Evolutionary conservation across 1,140 invertebrate species (phyloP).

Genomic region (Lethocerus indicus): DNA sequence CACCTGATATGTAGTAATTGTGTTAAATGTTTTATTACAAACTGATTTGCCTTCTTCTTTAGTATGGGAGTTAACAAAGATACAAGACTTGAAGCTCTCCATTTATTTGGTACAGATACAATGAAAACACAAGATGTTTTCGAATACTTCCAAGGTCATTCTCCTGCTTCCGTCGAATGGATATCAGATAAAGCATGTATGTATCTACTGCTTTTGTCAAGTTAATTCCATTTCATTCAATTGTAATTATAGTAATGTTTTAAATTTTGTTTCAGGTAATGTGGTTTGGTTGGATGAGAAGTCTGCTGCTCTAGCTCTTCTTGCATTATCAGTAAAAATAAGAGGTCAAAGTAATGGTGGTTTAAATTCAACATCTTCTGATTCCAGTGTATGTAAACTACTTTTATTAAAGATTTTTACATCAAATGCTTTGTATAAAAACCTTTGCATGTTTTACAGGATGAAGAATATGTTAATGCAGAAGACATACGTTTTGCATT

Average conservation of each 20-base stretch:
- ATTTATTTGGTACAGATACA: constrained; percentile 53
- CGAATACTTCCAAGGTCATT: constrained; percentile 55
- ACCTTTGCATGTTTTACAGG: constrained; percentile 2
- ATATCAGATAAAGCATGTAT: constrained; percentile 63
- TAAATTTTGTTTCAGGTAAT: constrained; percentile 43
- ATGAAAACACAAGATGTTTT: constrained; percentile 63
- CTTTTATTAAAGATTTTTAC: constrained; percentile 11
- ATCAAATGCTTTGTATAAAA: not conserved
- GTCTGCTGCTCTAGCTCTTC: constrained; percentile 48
- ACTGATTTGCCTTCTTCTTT: not conserved
- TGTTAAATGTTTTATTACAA: not conserved
- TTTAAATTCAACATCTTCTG: not conserved
- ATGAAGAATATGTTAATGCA: constrained; percentile 24
- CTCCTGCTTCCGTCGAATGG: constrained; percentile 58
- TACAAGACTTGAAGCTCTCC: constrained; percentile 49
- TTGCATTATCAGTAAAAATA: constrained; percentile 13
- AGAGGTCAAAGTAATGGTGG: constrained; percentile 7
- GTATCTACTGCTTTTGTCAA: constrained; percentile 23
- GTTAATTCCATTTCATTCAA: not conserved
- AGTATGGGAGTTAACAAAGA: constrained; percentile 29
- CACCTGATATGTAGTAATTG: not conserved
- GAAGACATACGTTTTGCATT: constrained; percentile 34
- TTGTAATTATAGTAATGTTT: not conserved
- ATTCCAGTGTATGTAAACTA: not conserved
- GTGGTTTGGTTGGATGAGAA: constrained; percentile 54